Evolutionary conservation across 2,888 invertebrate genomes (phyloP).

Genomic region (Amiota communis): DNA sequence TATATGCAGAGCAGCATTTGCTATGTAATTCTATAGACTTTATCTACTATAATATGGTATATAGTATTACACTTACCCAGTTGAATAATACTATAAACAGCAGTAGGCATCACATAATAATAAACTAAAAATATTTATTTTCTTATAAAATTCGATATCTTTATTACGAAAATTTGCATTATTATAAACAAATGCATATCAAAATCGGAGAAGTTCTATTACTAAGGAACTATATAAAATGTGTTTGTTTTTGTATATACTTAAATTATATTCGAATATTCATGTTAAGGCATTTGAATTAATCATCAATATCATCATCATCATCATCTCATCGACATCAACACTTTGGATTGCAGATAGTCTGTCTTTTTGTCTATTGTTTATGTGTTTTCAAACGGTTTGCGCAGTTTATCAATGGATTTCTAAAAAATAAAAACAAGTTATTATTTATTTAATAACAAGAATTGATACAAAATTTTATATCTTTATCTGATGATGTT

Average conservation of each 20-base stretch:
- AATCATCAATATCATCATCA: too few species aligned
- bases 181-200: too few species aligned
- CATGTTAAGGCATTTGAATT: background rate
- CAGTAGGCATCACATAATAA: background rate
- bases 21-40: background rate
- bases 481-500: background rate
- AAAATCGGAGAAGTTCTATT: too few species aligned
- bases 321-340: too few species aligned
- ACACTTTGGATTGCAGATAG: too few species aligned
- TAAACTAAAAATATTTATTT: background rate
- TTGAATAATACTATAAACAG: background rate
- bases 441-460: background rate
- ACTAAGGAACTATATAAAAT: too few species aligned
- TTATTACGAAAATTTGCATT: too few species aligned
- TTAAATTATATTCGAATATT: background rate
- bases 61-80: conserved; percentile 1
- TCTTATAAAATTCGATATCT: too few species aligned
- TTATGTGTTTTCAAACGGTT: conserved; percentile 25
- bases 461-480: too few species aligned
- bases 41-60: background rate
- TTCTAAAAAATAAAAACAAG: conserved; percentile 50
- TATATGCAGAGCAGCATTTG: background rate
- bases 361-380: too few species aligned
- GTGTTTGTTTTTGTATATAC: background rate
- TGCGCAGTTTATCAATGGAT: conserved; percentile 55